A percentile compares a stretch with the other conserved stretches of the same genome.
These are phyloP conservation scores for Ceratitis capitata DNA, from an alignment of 1,140 invertebrate genomes.

Conservation along the genomic window DNA sequence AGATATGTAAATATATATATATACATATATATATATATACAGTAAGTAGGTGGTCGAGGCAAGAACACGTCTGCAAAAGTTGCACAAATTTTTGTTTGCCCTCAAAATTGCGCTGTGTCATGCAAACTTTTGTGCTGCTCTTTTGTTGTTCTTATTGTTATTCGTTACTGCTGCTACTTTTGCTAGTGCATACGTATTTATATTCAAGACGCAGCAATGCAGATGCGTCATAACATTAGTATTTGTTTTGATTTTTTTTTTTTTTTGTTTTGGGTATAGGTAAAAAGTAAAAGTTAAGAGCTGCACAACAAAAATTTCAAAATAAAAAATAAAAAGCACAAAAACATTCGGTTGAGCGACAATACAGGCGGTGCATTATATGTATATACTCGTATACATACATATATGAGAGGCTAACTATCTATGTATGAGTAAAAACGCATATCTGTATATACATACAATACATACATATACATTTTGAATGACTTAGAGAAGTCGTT, in stretches of 20 bases:
- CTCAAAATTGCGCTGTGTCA: not conserved
- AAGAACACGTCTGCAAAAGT: conserved; percentile 5
- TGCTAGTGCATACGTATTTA: not conserved
- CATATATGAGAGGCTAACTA: too few relatives aligned
- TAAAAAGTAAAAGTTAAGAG: conserved; percentile 30
- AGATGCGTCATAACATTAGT: not conserved
- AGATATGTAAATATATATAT: too few relatives aligned
- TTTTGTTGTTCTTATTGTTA: not conserved
- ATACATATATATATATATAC: not conserved
- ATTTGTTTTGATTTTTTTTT: too few relatives aligned
- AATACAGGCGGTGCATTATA: too few relatives aligned
- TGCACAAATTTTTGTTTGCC: not conserved
- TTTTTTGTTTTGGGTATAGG: not conserved
- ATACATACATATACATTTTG: too few relatives aligned
- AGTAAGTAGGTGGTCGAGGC: not conserved
- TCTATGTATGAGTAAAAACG: not conserved
- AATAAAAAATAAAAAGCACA: not conserved
- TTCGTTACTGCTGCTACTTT: not conserved
- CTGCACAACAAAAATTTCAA: not conserved
- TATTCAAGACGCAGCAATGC: not conserved
- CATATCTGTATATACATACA: too few relatives aligned
- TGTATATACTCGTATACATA: not conserved
- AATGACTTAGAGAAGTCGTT: too few relatives aligned
- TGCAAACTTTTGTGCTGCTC: not conserved
- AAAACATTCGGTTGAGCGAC: not conserved